phyloP scores from a whole-genome alignment of 2,113 vertebrate species.

The Stictonetta naevosa region DNA sequence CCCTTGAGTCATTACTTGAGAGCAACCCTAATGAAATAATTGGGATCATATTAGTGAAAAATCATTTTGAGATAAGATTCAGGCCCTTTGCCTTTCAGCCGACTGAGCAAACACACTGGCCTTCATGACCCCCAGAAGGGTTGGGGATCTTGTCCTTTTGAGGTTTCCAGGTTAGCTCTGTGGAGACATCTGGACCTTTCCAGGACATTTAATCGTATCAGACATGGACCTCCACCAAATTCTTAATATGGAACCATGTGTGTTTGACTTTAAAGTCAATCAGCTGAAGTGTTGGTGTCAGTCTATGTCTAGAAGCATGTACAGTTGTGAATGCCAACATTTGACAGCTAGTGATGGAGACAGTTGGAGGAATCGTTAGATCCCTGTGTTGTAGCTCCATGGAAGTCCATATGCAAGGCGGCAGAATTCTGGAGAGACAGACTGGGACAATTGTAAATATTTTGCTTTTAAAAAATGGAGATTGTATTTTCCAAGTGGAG shows the following conservation, averaged over 20 bases:
- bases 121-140: background rate
- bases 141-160: background rate
- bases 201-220: background rate
- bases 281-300: background rate
- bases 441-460: slow-evolving; percentile 56
- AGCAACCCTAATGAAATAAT: background rate
- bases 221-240: background rate
- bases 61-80: background rate
- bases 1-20: background rate
- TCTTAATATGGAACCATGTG: background rate
- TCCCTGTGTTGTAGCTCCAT: background rate
- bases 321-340: background rate
- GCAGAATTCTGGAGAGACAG: slow-evolving; percentile 21
- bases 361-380: background rate
- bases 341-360: slow-evolving; percentile 5
- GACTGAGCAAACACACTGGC: background rate
- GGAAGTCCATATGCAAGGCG: background rate
- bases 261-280: slow-evolving; percentile 36
- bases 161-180: background rate
- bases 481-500: slow-evolving; percentile 39
- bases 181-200: background rate
- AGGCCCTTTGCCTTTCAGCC: background rate
- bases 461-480: slow-evolving; percentile 24
- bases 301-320: background rate
- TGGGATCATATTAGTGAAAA: slow-evolving; percentile 3